Evolutionary conservation across 2,888 invertebrate species (phyloP).

Genomic region (Lysandra bellargus): DNA sequence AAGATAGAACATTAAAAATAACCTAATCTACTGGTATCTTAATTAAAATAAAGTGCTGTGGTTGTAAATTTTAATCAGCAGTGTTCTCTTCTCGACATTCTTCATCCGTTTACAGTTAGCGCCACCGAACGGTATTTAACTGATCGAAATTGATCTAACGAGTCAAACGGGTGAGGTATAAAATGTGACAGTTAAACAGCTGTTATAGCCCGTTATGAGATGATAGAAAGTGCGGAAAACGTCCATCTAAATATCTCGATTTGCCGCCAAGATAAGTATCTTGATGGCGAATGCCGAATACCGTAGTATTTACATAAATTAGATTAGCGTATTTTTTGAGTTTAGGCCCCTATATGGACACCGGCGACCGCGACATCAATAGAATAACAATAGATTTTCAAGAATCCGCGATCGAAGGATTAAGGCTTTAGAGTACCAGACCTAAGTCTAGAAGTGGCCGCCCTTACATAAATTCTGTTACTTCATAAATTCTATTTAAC

Average conservation of each 20-base stretch:
- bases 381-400: no score
- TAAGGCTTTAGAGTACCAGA: no score
- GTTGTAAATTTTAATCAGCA: background rate
- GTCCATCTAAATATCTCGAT: background rate
- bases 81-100: background rate
- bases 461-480: no score
- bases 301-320: background rate
- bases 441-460: no score
- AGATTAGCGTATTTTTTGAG: no score
- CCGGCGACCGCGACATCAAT: no score
- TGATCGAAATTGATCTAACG: conserved; percentile 7
- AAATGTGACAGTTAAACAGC: conserved; percentile 9
- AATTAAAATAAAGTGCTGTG: background rate
- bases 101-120: conserved; percentile 3
- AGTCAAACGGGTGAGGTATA: background rate
- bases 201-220: background rate
- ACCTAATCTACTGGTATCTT: background rate
- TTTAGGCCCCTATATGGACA: no score
- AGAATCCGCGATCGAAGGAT: no score
- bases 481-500: no score
- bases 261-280: background rate
- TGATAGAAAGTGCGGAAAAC: conserved; percentile 2
- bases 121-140: conserved; percentile 13
- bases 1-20: background rate
- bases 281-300: background rate